These are phyloP conservation scores for Otolemur crassicaudatus DNA, from an alignment of 2,797 vertebrate species.

Conservation along the genomic window DNA sequence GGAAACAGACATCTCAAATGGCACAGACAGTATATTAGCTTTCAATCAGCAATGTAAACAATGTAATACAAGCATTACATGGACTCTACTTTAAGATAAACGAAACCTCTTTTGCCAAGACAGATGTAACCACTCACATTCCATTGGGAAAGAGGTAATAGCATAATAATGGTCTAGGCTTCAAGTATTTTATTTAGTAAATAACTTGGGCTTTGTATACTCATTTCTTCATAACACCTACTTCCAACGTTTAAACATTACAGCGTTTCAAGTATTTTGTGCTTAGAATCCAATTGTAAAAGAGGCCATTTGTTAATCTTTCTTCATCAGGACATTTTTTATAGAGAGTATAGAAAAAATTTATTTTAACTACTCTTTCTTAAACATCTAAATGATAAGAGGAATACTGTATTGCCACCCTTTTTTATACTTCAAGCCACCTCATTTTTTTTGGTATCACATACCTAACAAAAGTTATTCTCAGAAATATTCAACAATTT, in stretches of 20 bases:
- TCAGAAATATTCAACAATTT: conserved; percentile 29
- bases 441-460: not conserved
- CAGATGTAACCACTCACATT: conserved; percentile 86
- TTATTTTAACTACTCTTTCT: conserved; percentile 72
- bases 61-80: conserved; percentile 80
- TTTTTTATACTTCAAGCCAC: not conserved
- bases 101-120: conserved; percentile 83
- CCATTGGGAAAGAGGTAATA: conserved; percentile 63
- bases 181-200: conserved; percentile 80
- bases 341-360: conserved; percentile 69
- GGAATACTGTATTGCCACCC: conserved; percentile 3
- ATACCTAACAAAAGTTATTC: not conserved
- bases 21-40: conserved; percentile 76
- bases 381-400: conserved; percentile 67
- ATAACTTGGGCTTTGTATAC: conserved; percentile 81
- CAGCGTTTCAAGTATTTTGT: conserved; percentile 76
- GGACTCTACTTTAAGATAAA: conserved; percentile 85
- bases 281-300: conserved; percentile 79
- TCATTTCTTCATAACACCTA: conserved; percentile 83
- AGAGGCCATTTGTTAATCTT: conserved; percentile 81
- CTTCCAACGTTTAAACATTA: conserved; percentile 84
- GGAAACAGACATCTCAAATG: conserved; percentile 74
- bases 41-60: conserved; percentile 86
- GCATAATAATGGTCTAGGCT: conserved; percentile 83
- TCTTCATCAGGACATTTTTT: conserved; percentile 83